A percentile compares a stretch with the other conserved stretches of the same genome.
Conservation (phyloP, 2,888 invertebrate species). For the Malachius bipustulatus region DNA sequence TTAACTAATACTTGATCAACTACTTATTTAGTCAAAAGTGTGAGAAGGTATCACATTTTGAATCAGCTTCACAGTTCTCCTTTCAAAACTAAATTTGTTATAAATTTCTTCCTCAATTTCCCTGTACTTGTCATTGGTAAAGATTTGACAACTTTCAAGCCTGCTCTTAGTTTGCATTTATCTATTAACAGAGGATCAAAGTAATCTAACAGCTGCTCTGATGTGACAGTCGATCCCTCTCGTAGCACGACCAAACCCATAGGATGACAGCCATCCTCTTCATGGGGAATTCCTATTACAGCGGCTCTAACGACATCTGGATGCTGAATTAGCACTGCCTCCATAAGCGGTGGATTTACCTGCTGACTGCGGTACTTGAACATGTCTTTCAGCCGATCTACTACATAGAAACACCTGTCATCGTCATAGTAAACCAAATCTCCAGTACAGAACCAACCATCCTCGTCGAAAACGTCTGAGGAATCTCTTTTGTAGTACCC, state of each 20-base stretch:
- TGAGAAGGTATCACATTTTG: too few relatives aligned
- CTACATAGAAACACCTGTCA: conserved; percentile 39
- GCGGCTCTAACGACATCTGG: conserved; percentile 25
- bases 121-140: not conserved
- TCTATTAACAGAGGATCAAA: not conserved
- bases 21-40: too few relatives aligned
- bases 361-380: conserved; percentile 42
- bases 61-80: too few relatives aligned
- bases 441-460: conserved; percentile 42
- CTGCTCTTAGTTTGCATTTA: conserved; percentile 1
- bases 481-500: conserved; percentile 41
- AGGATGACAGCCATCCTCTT: not conserved
- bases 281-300: conserved; percentile 30
- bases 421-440: conserved; percentile 43
- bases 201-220: not conserved
- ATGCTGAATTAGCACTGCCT: conserved; percentile 26
- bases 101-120: too few relatives aligned
- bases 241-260: not conserved
- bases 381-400: conserved; percentile 42
- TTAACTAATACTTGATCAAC: too few relatives aligned
- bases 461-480: conserved; percentile 35
- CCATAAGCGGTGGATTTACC: conserved; percentile 32
- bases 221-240: not conserved
- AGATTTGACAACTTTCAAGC: not conserved
- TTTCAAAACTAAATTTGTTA: too few relatives aligned